Evolutionary conservation across 2,797 vertebrate species (phyloP).

Genomic region (Anguilla obscura): DNA sequence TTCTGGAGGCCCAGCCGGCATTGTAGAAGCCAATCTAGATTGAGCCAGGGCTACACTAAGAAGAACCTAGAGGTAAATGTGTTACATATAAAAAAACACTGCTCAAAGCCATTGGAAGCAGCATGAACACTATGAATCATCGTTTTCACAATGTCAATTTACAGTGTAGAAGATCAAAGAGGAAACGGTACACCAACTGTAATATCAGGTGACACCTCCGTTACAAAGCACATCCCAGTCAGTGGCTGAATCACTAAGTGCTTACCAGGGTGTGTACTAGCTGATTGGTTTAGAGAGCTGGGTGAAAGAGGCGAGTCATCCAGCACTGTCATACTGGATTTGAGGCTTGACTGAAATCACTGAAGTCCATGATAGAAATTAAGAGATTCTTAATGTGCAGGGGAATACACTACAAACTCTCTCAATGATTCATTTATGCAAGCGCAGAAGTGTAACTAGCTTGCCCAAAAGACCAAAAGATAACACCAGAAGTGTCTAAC

Average conservation of each 20-base stretch:
- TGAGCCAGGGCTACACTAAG: background rate
- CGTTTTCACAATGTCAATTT: background rate
- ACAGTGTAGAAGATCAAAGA: background rate
- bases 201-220: background rate
- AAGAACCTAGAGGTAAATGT: background rate
- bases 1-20: background rate
- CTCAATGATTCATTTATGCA: background rate
- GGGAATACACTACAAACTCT: background rate
- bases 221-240: background rate
- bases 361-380: background rate
- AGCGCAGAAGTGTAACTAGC: background rate
- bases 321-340: background rate
- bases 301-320: background rate
- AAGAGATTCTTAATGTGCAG: constrained; percentile 5
- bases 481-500: background rate
- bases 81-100: background rate
- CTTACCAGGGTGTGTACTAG: background rate
- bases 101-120: background rate
- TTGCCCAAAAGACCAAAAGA: background rate
- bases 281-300: background rate
- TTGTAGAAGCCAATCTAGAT: background rate
- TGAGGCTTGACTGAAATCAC: background rate
- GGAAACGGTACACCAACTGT: background rate
- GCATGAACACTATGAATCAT: background rate
- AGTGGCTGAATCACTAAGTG: background rate